Evolutionary conservation across 2,113 vertebrate genomes (phyloP), one percentile per base, ranked within the genome.

Genomic region (Motacilla tschutschensis): DNA sequence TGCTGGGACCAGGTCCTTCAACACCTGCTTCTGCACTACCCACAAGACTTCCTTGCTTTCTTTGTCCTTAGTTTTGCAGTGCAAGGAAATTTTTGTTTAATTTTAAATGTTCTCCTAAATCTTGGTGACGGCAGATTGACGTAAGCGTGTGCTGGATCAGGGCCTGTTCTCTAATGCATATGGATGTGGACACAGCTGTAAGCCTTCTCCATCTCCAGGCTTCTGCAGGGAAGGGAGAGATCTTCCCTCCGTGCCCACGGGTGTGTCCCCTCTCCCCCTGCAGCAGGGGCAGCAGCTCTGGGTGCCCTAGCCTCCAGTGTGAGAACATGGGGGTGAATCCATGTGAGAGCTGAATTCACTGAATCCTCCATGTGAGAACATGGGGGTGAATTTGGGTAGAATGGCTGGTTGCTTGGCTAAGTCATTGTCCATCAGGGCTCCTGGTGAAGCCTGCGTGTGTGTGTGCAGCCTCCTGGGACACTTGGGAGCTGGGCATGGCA

Each of bases 111-210:
- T 87, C 93, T 89, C 83, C 93, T 75, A 25, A 89, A 64, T 92
- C 79, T 92, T 33, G 62, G 91, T 94, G 94, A 93, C 13, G 76
- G 80, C 85, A 78, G 85, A 89, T 89, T 94, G 93, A 95, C 88
- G 89, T 71, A 94, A 95, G 89, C 33, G 3, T 83, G 70, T 78
- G 87, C 93, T 95, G 94, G 90, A 91, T 78, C 91, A 74, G 90
- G 91, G 87, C 93, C 91, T 93, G 73, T 44, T 94, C 91, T 89
- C 89, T 92, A 89, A 94, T 93, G 89, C 91, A 91, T 89, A 87
- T 91, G 93, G 93, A 91, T 94, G 83, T 1, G 4, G 40, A 36
- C 85, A 41, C 91, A 94, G 91, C 94, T 95, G 94, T 87, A 87
- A 92, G 91, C 29, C 0, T 83, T 91, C 71, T 93, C 85, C 89